phyloP scores from a whole-genome alignment of 2,113 vertebrate genomes.

The Oncorhynchus nerka region DNA sequence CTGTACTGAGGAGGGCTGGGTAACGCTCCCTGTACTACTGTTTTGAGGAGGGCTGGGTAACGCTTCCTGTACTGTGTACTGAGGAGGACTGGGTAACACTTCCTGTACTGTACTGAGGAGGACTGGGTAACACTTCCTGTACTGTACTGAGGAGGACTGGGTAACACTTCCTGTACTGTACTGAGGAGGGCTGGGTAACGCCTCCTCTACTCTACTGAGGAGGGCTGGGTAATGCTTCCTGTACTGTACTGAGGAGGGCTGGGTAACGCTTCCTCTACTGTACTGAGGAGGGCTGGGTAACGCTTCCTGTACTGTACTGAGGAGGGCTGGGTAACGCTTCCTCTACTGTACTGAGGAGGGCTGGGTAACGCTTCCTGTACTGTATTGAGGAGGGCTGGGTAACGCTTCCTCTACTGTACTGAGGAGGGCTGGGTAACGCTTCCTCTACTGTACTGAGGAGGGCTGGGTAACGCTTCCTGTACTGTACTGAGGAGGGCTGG shows the following conservation, averaged over 20 bases:
- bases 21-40: neutral
- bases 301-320: neutral
- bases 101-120: neutral
- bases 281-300: neutral
- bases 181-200: neutral
- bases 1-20: neutral
- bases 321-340: neutral
- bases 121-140: neutral
- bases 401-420: fast-evolving
- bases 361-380: neutral
- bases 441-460: neutral
- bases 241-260: neutral
- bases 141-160: neutral
- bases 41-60: no score
- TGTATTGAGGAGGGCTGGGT: neutral
- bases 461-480: neutral
- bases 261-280: neutral
- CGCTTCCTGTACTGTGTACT: neutral
- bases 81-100: neutral
- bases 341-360: neutral
- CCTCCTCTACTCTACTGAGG: no score
- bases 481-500: neutral
- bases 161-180: neutral
- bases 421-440: neutral
- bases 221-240: neutral